phyloP scores from a whole-genome alignment of 2,797 vertebrate genomes.

The Siniperca obscura region DNA sequence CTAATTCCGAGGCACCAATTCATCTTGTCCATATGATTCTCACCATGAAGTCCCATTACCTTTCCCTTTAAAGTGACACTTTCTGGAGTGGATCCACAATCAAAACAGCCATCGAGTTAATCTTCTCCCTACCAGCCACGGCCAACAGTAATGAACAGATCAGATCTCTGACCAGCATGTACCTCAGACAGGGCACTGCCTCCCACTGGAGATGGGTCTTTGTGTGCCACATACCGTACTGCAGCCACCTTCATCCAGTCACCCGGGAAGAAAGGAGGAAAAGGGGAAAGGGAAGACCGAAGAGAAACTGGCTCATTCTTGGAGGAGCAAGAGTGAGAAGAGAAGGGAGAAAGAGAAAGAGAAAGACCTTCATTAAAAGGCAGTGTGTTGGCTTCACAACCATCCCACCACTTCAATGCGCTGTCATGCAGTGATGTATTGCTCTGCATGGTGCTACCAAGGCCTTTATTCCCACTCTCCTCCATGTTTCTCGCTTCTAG shows the following conservation, averaged over 20 bases:
- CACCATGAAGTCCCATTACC: slow-evolving; percentile 64
- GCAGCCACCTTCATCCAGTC: slow-evolving; percentile 41
- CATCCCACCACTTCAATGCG: slow-evolving; percentile 77
- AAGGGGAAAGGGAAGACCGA: slow-evolving; percentile 32
- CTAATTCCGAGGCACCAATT: slow-evolving; percentile 48
- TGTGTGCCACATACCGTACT: slow-evolving; percentile 12
- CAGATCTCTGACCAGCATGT: slow-evolving; percentile 50
- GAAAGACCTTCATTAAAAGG: slow-evolving; percentile 81
- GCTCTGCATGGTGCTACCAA: slow-evolving; percentile 76
- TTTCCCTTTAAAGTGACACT: slow-evolving; percentile 52
- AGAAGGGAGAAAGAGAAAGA: slow-evolving; percentile 46
- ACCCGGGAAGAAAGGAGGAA: slow-evolving; percentile 23
- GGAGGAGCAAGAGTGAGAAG: slow-evolving; percentile 43
- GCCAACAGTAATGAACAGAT: slow-evolving; percentile 72
- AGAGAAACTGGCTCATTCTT: slow-evolving; percentile 53
- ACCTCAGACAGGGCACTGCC: slow-evolving; percentile 37
- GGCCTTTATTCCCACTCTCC: slow-evolving; percentile 81
- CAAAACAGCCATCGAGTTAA: slow-evolving; percentile 55
- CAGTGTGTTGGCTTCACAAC: slow-evolving; percentile 76
- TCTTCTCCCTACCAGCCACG: slow-evolving; percentile 46
- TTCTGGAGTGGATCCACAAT: slow-evolving; percentile 49
- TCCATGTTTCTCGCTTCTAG: slow-evolving; percentile 75
- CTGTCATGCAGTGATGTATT: slow-evolving; percentile 84
- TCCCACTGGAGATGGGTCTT: slow-evolving; percentile 14
- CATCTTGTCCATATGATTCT: slow-evolving; percentile 48